Evolutionary conservation across 2,113 vertebrate genomes (phyloP), one percentile per base, ranked within the genome.

Genomic region (Amazona vittata): DNA sequence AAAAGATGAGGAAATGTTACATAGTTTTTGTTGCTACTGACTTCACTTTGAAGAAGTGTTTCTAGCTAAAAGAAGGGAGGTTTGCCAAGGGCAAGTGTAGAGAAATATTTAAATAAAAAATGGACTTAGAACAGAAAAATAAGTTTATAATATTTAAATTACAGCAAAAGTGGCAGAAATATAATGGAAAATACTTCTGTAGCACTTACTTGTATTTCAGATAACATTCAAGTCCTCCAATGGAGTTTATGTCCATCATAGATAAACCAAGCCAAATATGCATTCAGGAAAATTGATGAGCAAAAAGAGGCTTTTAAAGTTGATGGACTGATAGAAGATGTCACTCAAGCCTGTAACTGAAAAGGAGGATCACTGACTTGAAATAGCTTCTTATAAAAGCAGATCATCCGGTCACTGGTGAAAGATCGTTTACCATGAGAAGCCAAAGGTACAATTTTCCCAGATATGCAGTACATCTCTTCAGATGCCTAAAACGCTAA

Each of bases 341-440:
- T 77, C 46, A 22, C 26, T 90, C 39, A 83, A 67, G 37, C 49
- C 25, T 92, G 87, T 81, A 74, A 60, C 68, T 77, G 70, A 57
- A 55, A 86, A 69, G 41, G 12, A 80, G 59, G 73, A 96, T 83
- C 53, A 83, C 41, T 70, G 64, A 29, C n/a, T 80, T 90, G 59
- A 90, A 94, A 88, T 71, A 93, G 46, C 18, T 74, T 80, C 83
- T 89, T 64, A 80, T 74, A 86, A 89, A 94, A 83, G 41, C 49
- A 94, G 59, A 93, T 76, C 37, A 68, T 77, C 80, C 77, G 76
- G 83, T 83, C 28, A 7, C 46, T 65, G 16, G 12, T 80, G 57
- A 88, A 73, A 83, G 39, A 89, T 57, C 71, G 62, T 86, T 93
- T 74, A 86, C 46, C 83, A 77, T 65, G 75, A 80, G 47, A 74